Base-by-base conservation (phyloP, 2,888 invertebrate genomes). In the Sphaerophoria taeniata region DNA sequence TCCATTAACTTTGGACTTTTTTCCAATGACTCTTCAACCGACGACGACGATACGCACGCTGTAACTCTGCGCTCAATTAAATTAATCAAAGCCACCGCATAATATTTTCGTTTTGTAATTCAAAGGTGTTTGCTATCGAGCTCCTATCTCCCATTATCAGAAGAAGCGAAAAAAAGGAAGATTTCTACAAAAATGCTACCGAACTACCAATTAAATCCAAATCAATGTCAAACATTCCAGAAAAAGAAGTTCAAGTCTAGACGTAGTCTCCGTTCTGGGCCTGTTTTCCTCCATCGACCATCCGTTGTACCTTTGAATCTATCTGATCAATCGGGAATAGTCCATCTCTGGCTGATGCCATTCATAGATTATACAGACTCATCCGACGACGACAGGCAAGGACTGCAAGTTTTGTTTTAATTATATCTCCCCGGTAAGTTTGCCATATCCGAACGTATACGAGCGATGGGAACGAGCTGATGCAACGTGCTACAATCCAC, bases 131-230 rank as follows among this genome's bases (percentile, higher is more conserved):
- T 31, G 65, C 65, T 65, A 83, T 61, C 49, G 36, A 51, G n/a
- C 58, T 47, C 67, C 24, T 24, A 65, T 76, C 60, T 65, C 1
- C 16, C 73, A 71, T 72, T 14, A 61, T 56, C 36, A 31, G 36
- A 43, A 58, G 47, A 24, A 36, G 12, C 33, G 58, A 69, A 56
- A 65, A 39, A 43, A 43, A 43, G 39, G 39, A n/a, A 24, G 36
- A 36, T 69, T n/a, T 16, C 36, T 61, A 36, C 53, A 60, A 51
- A 60, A 51, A 14, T 39, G 31, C 56, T 39, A 56, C 47, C 58
- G 56, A 45, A 63, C 49, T 43, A 71, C 79, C 79, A 84, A 84
- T 84, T 84, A 84, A 84, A 75, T 84, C 55, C 60, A 51, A 84
- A 75, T 81, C 81, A 81, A 84, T 79, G 80, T 84, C 79, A 76